Percentiles rank a stretch among this genome's conserved stretches.
Evolutionary conservation across 1,140 invertebrate species (phyloP).

Genomic region (Chelonus insularis): DNA sequence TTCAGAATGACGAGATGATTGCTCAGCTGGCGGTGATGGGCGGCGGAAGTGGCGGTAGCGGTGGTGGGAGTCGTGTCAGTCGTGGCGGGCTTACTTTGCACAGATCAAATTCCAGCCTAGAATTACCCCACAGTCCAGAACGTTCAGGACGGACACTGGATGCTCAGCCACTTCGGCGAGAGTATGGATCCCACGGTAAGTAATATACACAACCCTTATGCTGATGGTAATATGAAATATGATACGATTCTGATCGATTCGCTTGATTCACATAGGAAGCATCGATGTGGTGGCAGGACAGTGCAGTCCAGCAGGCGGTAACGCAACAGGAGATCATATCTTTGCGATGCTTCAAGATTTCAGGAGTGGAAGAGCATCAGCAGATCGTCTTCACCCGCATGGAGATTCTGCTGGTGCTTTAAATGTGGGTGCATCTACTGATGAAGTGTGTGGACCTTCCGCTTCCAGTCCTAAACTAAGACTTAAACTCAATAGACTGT

Average conservation of each 20-base stretch:
- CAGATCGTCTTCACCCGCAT: conserved; percentile 19
- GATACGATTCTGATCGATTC: not conserved
- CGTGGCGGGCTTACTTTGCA: conserved; percentile 58
- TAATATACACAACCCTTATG: conserved; percentile 18
- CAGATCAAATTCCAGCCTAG: conserved; percentile 71
- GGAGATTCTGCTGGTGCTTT: conserved; percentile 19
- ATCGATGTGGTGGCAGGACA: conserved; percentile 65
- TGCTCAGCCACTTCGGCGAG: conserved; percentile 51
- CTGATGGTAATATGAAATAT: not conserved
- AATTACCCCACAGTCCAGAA: conserved; percentile 65
- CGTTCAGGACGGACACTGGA: conserved; percentile 50
- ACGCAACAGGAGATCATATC: conserved; percentile 65
- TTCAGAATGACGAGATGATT: conserved; percentile 60
- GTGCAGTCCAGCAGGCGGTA: conserved; percentile 36
- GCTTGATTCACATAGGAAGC: conserved; percentile 56
- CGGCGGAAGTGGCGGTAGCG: conserved; percentile 40
- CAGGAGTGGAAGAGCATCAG: conserved; percentile 36
- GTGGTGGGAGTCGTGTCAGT: conserved; percentile 45
- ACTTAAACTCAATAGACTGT: conserved; percentile 72
- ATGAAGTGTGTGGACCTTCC: conserved; percentile 58
- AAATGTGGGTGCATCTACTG: conserved; percentile 33
- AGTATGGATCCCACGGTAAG: conserved; percentile 58
- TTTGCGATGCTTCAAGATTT: conserved; percentile 82
- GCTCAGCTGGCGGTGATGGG: conserved; percentile 54
- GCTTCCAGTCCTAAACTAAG: conserved; percentile 74